Conservation (phyloP, 1,140 invertebrate genomes). For the Triops cancriformis region DNA sequence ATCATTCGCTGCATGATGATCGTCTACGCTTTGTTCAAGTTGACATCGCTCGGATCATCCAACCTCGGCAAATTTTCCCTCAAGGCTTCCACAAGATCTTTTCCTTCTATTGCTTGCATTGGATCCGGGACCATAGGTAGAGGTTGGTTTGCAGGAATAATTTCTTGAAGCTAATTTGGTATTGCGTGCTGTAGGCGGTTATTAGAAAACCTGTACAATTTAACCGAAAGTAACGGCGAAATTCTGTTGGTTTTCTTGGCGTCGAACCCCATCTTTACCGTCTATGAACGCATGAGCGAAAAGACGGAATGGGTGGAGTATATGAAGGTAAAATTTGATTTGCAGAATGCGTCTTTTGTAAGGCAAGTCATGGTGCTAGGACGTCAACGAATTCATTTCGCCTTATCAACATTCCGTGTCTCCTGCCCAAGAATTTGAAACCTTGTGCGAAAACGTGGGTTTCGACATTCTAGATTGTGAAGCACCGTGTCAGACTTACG, state of each 20-base stretch:
- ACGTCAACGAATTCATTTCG: constrained; percentile 54
- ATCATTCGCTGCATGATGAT: constrained; percentile 38
- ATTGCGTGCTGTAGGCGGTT: constrained; percentile 43
- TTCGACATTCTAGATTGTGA: constrained; percentile 57
- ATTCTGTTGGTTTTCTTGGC: constrained; percentile 59
- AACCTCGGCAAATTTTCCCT: constrained; percentile 36
- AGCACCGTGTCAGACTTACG: constrained; percentile 50
- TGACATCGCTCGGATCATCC: constrained; percentile 50
- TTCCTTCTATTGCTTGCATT: constrained; percentile 74
- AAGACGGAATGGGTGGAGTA: constrained; percentile 53
- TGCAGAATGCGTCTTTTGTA: constrained; percentile 17
- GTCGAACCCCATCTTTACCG: constrained; percentile 58
- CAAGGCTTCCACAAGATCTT: constrained; percentile 56
- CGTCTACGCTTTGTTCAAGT: constrained; percentile 51
- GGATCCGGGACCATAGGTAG: constrained; percentile 65
- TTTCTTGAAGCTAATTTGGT: neutral
- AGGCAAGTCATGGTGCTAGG: constrained; percentile 34
- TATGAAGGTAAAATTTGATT: constrained; percentile 45
- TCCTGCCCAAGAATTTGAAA: constrained; percentile 51
- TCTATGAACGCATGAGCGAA: constrained; percentile 52
- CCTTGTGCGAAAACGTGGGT: constrained; percentile 53
- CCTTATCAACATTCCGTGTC: constrained; percentile 53
- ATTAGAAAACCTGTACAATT: constrained; percentile 53
- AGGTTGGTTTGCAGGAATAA: neutral
- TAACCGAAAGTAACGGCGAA: constrained; percentile 56